Evolutionary conservation across 2,797 vertebrate species (phyloP).

Genomic region (Danio jaintianensis): DNA sequence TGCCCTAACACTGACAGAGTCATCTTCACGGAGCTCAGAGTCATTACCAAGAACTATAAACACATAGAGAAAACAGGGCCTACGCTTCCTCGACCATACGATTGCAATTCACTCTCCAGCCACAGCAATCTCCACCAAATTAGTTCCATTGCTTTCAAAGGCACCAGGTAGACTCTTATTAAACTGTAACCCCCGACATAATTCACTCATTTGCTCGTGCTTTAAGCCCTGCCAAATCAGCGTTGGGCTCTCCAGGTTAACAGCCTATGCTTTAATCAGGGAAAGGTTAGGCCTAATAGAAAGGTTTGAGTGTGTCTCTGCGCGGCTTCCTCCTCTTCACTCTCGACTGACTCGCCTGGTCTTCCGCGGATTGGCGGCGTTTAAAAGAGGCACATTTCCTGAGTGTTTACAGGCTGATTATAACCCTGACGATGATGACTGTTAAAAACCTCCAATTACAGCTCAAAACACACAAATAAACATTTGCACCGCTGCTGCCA

Average conservation of each 20-base stretch:
- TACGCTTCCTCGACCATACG: constrained; percentile 71
- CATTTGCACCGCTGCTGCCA: constrained; percentile 90
- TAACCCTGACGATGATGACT: constrained; percentile 83
- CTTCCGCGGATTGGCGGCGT: constrained; percentile 65
- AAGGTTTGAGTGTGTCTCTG: constrained; percentile 64
- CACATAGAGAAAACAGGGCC: constrained; percentile 53
- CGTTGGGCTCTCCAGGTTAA: constrained; percentile 74
- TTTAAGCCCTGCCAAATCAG: constrained; percentile 78
- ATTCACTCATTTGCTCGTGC: constrained; percentile 75
- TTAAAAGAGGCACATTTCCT: constrained; percentile 74
- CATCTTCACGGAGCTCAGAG: constrained; percentile 61
- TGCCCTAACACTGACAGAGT: constrained; percentile 59
- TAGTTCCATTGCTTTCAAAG: constrained; percentile 86
- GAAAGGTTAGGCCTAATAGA: constrained; percentile 76
- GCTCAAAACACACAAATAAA: constrained; percentile 91
- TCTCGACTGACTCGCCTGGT: constrained; percentile 56
- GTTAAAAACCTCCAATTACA: constrained; percentile 88
- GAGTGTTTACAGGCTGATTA: constrained; percentile 87
- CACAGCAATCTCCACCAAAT: constrained; percentile 84
- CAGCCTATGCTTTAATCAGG: constrained; percentile 70
- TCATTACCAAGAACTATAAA: constrained; percentile 59
- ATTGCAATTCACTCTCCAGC: constrained; percentile 81
- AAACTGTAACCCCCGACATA: constrained; percentile 78
- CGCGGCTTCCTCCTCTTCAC: constrained; percentile 35
- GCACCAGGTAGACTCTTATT: constrained; percentile 83